These are phyloP conservation scores for Gymnothorax reevesii DNA, from an alignment of 2,797 vertebrate species.

Conservation along the genomic window DNA sequence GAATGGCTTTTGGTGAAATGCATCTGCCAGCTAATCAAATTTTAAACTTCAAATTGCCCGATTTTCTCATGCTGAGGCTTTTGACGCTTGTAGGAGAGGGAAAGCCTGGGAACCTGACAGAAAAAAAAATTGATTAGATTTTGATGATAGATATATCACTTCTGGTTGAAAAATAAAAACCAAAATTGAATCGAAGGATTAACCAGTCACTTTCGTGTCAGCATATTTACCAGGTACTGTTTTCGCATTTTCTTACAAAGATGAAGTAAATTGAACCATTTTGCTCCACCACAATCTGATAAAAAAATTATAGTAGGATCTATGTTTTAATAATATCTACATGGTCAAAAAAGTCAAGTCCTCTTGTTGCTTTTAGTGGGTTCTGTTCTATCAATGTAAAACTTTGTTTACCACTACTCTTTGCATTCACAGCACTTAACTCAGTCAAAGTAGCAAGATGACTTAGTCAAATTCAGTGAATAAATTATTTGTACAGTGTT, in stretches of 20 bases:
- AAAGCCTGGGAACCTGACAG: background rate
- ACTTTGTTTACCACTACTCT: too few relatives aligned
- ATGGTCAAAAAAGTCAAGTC: too few relatives aligned
- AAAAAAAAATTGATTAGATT: background rate
- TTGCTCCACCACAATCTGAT: slow-evolving; percentile 50
- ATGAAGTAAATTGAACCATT: slow-evolving; percentile 44
- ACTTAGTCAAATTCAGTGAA: too few relatives aligned
- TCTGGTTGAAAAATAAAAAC: background rate
- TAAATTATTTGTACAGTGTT: background rate
- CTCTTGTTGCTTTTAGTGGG: too few relatives aligned
- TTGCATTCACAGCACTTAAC: too few relatives aligned
- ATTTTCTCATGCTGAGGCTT: background rate
- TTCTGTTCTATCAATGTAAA: too few relatives aligned
- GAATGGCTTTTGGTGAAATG: background rate
- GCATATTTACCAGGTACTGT: background rate
- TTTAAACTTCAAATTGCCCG: background rate
- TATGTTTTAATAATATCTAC: slow-evolving; percentile 37
- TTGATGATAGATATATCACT: background rate
- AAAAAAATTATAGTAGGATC: slow-evolving; percentile 37
- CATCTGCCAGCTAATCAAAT: background rate
- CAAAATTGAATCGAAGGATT: background rate
- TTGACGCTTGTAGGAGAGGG: background rate
- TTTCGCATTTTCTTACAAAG: slow-evolving; percentile 42
- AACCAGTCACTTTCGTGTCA: background rate
- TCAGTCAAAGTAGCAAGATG: too few relatives aligned